Percentiles rank a stretch among this genome's conserved stretches.
Evolutionary conservation across 2,113 vertebrate genomes (phyloP).

Genomic region (Amblyopsis rosae): DNA sequence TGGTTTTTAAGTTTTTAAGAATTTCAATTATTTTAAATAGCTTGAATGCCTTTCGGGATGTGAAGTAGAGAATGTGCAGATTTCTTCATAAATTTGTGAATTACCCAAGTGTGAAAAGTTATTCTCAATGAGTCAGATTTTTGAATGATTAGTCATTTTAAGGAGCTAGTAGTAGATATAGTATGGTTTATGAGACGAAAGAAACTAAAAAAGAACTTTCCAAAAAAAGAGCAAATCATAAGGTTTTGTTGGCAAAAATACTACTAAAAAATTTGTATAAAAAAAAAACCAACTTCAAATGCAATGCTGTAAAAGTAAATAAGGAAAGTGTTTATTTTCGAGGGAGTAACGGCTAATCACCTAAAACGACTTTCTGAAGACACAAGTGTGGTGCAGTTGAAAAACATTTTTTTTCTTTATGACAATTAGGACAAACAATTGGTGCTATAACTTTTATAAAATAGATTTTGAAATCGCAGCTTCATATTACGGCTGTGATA

Average conservation of each 20-base stretch:
- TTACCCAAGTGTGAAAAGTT: constrained; percentile 78
- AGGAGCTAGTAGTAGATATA: constrained; percentile 62
- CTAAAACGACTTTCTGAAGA: constrained; percentile 54
- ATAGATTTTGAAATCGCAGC: constrained; percentile 82
- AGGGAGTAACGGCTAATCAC: constrained; percentile 28
- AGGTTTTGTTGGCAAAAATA: constrained; percentile 62
- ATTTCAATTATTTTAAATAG: constrained; percentile 69
- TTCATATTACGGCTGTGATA: constrained; percentile 76
- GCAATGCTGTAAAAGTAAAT: constrained; percentile 51
- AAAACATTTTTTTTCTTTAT: constrained; percentile 40
- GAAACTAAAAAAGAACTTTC: constrained; percentile 28
- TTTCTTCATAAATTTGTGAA: constrained; percentile 71
- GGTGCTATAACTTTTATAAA: constrained; percentile 72
- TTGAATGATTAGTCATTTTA: constrained; percentile 78
- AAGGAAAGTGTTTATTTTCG: constrained; percentile 28
- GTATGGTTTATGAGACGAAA: constrained; percentile 81
- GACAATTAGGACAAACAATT: constrained; percentile 57
- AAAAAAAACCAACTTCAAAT: constrained; percentile 52
- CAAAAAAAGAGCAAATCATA: constrained; percentile 59
- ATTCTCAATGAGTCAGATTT: constrained; percentile 81
- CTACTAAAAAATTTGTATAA: constrained; percentile 16
- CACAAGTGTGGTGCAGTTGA: constrained; percentile 46
- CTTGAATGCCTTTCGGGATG: constrained; percentile 82
- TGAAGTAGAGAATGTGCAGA: constrained; percentile 79
- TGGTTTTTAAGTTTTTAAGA: constrained; percentile 42